Evolutionary conservation across 2,797 vertebrate species (phyloP).

Genomic region (Schizothorax lantsangensis): DNA sequence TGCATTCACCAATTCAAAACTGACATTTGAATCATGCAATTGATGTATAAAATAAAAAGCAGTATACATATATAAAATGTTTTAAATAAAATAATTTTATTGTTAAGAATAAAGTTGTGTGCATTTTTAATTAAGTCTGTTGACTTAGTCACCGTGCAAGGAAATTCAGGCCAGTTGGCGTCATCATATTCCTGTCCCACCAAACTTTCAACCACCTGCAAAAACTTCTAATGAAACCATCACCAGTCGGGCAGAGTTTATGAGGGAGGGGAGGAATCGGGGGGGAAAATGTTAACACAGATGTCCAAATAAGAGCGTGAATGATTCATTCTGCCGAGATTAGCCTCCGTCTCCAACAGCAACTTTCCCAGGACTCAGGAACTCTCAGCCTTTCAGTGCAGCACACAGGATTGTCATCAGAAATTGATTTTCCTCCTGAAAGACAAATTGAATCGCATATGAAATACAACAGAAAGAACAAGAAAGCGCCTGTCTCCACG

Average conservation of each 20-base stretch:
- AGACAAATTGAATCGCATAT: conserved; percentile 98
- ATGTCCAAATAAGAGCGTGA: conserved; percentile 88
- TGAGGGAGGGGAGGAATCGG: conserved; percentile 57
- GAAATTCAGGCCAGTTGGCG: conserved; percentile 45
- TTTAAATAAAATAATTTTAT: neutral
- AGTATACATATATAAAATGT: neutral
- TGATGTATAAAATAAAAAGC: neutral
- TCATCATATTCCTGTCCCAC: conserved; percentile 67
- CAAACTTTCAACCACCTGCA: conserved; percentile 80
- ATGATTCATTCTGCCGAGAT: conserved; percentile 88
- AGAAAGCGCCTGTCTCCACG: conserved; percentile 92
- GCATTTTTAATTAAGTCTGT: neutral
- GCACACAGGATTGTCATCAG: conserved; percentile 94
- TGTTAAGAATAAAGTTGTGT: neutral
- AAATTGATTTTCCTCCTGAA: conserved; percentile 99
- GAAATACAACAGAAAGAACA: conserved; percentile 97
- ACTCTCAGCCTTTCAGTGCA: conserved; percentile 89
- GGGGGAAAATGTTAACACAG: conserved; percentile 84
- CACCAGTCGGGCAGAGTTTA: conserved; percentile 82
- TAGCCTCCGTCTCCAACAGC: conserved; percentile 88
- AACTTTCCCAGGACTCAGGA: conserved; percentile 96
- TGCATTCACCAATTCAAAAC: neutral
- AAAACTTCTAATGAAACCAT: conserved; percentile 87
- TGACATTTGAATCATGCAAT: neutral
- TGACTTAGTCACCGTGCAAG: neutral